A percentile compares a stretch with the other conserved stretches of the same genome.
phyloP scores from a whole-genome alignment of 2,888 invertebrate species.

The Isoperla grammatica region DNA sequence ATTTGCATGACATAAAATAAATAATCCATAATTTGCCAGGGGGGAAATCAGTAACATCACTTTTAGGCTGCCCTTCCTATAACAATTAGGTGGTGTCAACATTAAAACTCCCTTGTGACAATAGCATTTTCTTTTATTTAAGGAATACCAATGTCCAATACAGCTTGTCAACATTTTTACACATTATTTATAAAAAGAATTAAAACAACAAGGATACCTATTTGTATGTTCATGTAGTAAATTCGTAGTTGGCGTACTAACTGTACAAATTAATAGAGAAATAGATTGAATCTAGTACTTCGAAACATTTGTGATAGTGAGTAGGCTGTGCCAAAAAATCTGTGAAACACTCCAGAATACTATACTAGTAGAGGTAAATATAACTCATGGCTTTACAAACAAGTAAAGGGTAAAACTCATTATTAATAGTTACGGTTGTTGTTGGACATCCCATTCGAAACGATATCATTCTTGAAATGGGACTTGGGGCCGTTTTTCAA shows the following conservation, averaged over 20 bases:
- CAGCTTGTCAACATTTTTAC: constrained; percentile 28
- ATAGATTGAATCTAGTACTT: constrained; percentile 17
- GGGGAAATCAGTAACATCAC: no score
- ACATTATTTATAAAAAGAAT: constrained; percentile 27
- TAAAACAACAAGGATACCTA: no score
- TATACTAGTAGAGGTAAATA: no score
- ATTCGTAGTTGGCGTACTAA: background rate
- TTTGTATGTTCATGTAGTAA: no score
- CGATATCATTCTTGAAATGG: background rate
- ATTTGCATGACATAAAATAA: no score
- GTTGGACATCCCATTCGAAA: background rate
- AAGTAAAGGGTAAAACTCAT: background rate
- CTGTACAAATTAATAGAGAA: constrained; percentile 23
- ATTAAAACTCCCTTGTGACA: background rate
- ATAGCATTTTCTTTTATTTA: constrained; percentile 25
- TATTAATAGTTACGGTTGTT: background rate
- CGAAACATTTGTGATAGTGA: constrained; percentile 5
- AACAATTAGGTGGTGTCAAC: no score
- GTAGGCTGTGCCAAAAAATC: constrained; percentile 19
- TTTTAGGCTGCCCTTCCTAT: no score
- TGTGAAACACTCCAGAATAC: constrained; percentile 19
- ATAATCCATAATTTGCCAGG: no score
- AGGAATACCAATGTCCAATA: constrained; percentile 28
- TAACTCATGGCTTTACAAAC: constrained; percentile 20
- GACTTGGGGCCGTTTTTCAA: no score